Evolutionary conservation across 1,140 invertebrate genomes (phyloP).

Genomic region (Pararge aegeria): DNA sequence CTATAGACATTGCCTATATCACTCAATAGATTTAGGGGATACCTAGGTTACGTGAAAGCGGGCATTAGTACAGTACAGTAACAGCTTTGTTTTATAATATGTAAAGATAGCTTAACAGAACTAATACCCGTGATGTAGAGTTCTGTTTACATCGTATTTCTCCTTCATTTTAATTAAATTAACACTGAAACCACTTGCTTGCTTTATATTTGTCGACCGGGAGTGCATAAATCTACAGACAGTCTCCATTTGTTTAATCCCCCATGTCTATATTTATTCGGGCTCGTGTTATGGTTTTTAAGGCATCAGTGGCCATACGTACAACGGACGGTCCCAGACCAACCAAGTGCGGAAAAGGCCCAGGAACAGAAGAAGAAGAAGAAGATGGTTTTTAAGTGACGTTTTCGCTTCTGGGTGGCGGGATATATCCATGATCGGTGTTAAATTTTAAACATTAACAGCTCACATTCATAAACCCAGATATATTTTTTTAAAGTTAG

Average conservation of each 20-base stretch:
- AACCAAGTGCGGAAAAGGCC: too few species aligned
- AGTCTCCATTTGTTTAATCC: slow-evolving; percentile 40
- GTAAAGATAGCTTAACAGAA: neutral
- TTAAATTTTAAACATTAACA: slow-evolving; percentile 16
- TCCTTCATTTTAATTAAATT: slow-evolving; percentile 5
- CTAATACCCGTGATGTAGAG: neutral
- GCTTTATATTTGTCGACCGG: slow-evolving; percentile 22
- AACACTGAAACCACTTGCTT: slow-evolving; percentile 4
- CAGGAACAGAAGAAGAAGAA: too few species aligned
- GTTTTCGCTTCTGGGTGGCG: slow-evolving; percentile 65
- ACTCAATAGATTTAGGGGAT: too few species aligned
- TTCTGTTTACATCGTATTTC: neutral
- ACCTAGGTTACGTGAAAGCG: too few species aligned
- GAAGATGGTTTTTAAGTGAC: slow-evolving; percentile 51
- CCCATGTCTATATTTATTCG: slow-evolving; percentile 56
- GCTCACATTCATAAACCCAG: neutral
- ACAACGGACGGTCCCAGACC: too few species aligned
- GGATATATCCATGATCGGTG: slow-evolving; percentile 12
- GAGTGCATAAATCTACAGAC: slow-evolving; percentile 34
- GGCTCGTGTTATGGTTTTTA: slow-evolving; percentile 33
- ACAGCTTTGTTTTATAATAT: too few species aligned
- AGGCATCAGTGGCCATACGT: too few species aligned
- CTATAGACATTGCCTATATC: too few species aligned
- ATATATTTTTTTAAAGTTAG: too few species aligned
- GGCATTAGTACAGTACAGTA: too few species aligned